Conservation (phyloP, 1,140 invertebrate species). For the Monochamus saltuarius region DNA sequence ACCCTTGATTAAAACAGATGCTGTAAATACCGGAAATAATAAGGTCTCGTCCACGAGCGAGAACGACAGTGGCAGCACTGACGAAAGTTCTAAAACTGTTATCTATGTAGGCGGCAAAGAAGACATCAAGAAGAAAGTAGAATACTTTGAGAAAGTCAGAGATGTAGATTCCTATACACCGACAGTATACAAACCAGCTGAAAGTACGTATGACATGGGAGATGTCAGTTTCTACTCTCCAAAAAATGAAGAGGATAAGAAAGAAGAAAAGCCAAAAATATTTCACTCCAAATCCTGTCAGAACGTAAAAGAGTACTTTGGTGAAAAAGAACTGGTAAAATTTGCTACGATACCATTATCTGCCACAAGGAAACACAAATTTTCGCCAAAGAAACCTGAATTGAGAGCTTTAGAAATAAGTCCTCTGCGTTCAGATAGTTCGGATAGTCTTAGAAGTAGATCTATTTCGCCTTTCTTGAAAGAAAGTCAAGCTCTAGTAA, state of each 20-base stretch:
- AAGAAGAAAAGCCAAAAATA: conserved; percentile 29
- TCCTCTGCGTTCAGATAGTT: conserved; percentile 37
- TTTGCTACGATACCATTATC: conserved; percentile 48
- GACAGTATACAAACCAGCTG: conserved; percentile 59
- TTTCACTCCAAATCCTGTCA: conserved; percentile 69
- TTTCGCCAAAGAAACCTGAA: conserved; percentile 34
- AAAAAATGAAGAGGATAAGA: neutral
- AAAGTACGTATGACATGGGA: conserved; percentile 43
- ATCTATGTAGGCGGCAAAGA: conserved; percentile 58
- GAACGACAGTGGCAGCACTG: conserved; percentile 69
- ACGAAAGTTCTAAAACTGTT: conserved; percentile 66
- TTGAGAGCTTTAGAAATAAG: conserved; percentile 40
- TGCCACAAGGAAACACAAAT: conserved; percentile 38
- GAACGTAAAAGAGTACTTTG: conserved; percentile 76
- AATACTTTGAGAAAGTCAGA: conserved; percentile 74
- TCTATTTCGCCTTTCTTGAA: conserved; percentile 70
- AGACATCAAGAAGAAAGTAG: conserved; percentile 70
- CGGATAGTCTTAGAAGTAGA: conserved; percentile 64
- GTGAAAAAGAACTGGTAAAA: conserved; percentile 60
- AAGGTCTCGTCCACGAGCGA: conserved; percentile 58
- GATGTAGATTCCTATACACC: conserved; percentile 51
- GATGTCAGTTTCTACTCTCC: conserved; percentile 9
- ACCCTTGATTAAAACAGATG: conserved; percentile 36
- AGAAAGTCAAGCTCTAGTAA: conserved; percentile 68
- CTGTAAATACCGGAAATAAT: conserved; percentile 11